Evolutionary conservation across 2,888 invertebrate species (phyloP).

Genomic region (Athrips mouffetella): DNA sequence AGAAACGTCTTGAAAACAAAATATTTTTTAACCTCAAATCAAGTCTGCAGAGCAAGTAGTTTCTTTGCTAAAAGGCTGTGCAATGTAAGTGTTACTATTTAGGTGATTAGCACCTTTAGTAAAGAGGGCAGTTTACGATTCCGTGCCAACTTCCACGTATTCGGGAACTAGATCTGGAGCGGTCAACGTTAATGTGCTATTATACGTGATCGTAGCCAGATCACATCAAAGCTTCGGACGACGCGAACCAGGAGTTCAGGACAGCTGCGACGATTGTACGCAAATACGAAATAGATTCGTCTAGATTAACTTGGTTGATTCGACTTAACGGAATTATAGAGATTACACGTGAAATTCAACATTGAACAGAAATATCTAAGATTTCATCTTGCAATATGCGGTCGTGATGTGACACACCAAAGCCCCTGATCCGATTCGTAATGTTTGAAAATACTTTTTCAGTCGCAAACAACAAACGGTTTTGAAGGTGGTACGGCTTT

Average conservation of each 20-base stretch:
- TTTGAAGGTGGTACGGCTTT: too few relatives aligned
- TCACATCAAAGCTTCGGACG: slow-evolving; percentile 64
- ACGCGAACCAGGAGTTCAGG: slow-evolving; percentile 46
- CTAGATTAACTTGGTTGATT: slow-evolving; percentile 8
- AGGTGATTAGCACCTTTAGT: slow-evolving; percentile 59
- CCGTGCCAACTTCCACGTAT: slow-evolving; percentile 64
- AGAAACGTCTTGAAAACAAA: background rate
- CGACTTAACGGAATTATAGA: slow-evolving; percentile 9
- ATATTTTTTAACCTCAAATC: slow-evolving; percentile 19
- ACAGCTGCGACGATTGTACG: slow-evolving; percentile 27
- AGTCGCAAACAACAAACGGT: too few relatives aligned
- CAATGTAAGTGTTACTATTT: slow-evolving; percentile 38
- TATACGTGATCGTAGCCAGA: slow-evolving; percentile 70
- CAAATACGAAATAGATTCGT: background rate
- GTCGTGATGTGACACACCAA: background rate
- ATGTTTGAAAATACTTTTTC: background rate
- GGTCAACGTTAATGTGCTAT: slow-evolving; percentile 67
- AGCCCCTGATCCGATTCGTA: background rate
- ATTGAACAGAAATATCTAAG: slow-evolving; percentile 6
- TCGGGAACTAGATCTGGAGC: slow-evolving; percentile 68
- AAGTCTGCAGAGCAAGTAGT: slow-evolving; percentile 12
- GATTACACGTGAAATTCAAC: slow-evolving; percentile 2
- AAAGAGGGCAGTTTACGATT: slow-evolving; percentile 77
- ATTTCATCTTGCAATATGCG: slow-evolving; percentile 1
- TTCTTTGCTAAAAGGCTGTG: slow-evolving; percentile 12